A percentile compares a stretch with the other conserved stretches of the same genome.
Conservation (phyloP, 2,797 vertebrate genomes). For the Cirrhinus molitorella region DNA sequence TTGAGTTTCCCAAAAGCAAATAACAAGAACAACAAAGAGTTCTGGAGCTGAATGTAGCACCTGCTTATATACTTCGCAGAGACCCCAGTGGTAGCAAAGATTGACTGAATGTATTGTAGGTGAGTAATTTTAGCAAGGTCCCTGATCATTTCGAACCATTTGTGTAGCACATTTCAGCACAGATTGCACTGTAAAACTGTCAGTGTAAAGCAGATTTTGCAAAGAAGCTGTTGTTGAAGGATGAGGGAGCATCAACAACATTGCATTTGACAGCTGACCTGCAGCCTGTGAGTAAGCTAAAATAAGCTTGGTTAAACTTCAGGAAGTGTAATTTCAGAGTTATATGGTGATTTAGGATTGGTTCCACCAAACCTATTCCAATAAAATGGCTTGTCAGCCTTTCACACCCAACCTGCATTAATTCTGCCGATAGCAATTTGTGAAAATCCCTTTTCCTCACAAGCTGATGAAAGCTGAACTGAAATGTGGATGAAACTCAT, state of each 20-base stretch:
- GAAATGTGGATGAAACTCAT: constrained; percentile 24
- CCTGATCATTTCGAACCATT: not conserved
- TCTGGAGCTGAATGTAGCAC: no score
- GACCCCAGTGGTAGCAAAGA: not conserved
- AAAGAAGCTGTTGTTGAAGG: not conserved
- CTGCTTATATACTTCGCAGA: not conserved
- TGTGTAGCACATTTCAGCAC: not conserved
- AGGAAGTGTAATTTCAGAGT: constrained; percentile 10
- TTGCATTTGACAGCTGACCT: not conserved
- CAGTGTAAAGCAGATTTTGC: not conserved
- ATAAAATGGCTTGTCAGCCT: constrained; percentile 10
- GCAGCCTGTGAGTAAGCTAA: constrained; percentile 4
- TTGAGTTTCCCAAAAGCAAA: not conserved
- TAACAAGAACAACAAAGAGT: no score
- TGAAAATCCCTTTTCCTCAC: constrained; percentile 6
- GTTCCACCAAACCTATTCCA: not conserved
- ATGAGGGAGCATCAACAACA: not conserved
- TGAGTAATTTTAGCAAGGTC: not conserved
- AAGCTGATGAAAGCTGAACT: constrained; percentile 7
- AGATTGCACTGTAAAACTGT: not conserved
- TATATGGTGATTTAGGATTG: not conserved
- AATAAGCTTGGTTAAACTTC: not conserved
- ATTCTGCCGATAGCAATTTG: constrained; percentile 1
- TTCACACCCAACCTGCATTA: not conserved
- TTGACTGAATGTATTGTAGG: not conserved